Evolutionary conservation across 2,113 vertebrate species (phyloP).

Genomic region (Saguinus midas): DNA sequence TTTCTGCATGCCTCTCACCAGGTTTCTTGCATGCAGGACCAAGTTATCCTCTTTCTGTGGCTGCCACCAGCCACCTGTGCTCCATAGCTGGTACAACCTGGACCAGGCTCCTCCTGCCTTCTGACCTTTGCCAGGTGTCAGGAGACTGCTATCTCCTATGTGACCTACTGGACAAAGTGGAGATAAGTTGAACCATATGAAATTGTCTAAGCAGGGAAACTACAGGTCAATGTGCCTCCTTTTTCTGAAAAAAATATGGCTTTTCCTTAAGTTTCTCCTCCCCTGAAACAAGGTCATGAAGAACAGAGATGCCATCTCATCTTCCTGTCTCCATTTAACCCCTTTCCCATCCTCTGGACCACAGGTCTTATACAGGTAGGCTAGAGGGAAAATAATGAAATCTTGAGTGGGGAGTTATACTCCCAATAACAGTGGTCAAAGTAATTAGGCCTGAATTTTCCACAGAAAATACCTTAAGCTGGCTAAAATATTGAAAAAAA

Average conservation of each 20-base stretch:
- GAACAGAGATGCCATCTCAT: background rate
- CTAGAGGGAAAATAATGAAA: background rate
- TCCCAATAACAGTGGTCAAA: background rate
- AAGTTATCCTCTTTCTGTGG: background rate
- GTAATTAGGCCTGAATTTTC: background rate
- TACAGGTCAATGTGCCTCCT: background rate
- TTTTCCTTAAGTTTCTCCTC: background rate
- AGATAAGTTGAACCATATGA: background rate
- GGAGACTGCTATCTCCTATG: background rate
- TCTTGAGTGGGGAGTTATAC: background rate
- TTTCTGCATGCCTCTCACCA: fast-evolving
- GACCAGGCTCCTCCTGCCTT: background rate
- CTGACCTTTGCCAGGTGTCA: background rate
- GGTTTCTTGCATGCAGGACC: fast-evolving
- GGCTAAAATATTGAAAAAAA: background rate
- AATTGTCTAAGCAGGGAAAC: background rate
- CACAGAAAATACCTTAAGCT: background rate
- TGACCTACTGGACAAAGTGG: background rate
- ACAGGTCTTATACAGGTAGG: background rate
- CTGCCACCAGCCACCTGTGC: too few species aligned
- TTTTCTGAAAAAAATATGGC: background rate
- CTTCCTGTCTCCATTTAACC: background rate
- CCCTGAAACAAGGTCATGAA: background rate
- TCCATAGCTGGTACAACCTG: too few species aligned
- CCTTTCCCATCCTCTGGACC: background rate